Percentiles rank a stretch among this genome's conserved stretches.
phyloP scores from a whole-genome alignment of 2,888 invertebrate species.

The Aphodius sticticus region DNA sequence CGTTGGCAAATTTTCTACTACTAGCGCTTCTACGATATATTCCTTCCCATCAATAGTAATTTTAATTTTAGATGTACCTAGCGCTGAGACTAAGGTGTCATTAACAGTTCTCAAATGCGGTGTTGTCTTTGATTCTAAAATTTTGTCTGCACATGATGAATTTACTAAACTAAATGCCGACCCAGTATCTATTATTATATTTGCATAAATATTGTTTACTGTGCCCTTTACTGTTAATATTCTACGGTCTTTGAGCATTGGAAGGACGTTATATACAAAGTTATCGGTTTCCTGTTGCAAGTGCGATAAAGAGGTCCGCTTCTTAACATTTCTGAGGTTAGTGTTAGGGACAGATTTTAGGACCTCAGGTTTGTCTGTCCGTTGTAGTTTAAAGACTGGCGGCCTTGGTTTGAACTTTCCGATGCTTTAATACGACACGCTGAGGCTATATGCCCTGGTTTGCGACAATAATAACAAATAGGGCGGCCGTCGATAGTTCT shows the following conservation, averaged over 20 bases:
- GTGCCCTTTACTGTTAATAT: neutral
- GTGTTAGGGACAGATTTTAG: slow-evolving; percentile 11
- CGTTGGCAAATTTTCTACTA: slow-evolving; percentile 5
- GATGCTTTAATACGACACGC: neutral
- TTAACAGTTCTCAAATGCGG: slow-evolving; percentile 7
- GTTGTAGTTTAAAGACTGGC: neutral
- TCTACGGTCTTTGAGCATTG: too few relatives aligned
- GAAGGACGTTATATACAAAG: too few relatives aligned
- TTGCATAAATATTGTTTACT: neutral
- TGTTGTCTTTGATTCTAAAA: neutral
- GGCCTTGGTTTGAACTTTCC: neutral
- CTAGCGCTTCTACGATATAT: neutral
- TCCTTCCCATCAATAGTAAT: neutral
- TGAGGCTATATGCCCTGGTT: neutral
- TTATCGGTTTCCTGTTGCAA: neutral
- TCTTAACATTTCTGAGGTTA: neutral
- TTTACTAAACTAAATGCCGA: neutral
- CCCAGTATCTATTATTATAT: neutral
- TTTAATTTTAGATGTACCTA: neutral
- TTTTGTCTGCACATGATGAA: neutral
- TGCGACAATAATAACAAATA: neutral
- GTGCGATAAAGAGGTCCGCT: neutral
- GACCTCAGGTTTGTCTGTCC: slow-evolving; percentile 9
- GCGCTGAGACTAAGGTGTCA: neutral
- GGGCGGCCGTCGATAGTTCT: slow-evolving; percentile 6